phyloP scores from a whole-genome alignment of 2,113 vertebrate species.

The Syngnathus scovelli region DNA sequence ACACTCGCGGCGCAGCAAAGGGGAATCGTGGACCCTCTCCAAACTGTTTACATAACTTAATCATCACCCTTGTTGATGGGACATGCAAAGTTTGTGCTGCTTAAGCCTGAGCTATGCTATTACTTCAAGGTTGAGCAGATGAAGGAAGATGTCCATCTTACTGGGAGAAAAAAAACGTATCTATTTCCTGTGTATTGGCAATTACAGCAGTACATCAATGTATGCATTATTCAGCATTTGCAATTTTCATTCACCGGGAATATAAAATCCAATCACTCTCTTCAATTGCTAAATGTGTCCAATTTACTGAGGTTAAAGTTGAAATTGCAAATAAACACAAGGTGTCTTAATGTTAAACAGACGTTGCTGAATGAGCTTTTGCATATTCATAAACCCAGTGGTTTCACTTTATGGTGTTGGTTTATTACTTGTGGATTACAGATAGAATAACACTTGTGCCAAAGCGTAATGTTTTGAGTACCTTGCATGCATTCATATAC shows the following conservation, averaged over 20 bases:
- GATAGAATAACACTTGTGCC: conserved; percentile 37
- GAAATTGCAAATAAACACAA: conserved; percentile 41
- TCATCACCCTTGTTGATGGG: conserved; percentile 56
- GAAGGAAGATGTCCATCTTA: conserved; percentile 33
- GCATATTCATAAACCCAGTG: conserved; percentile 37
- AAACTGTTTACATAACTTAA: conserved; percentile 65
- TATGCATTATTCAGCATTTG: conserved; percentile 51
- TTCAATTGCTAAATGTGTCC: conserved; percentile 34
- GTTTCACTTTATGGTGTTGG: conserved; percentile 14
- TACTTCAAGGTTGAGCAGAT: conserved; percentile 26
- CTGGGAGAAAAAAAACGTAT: conserved; percentile 29
- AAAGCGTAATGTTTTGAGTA: conserved; percentile 37
- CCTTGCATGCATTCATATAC: conserved; percentile 30
- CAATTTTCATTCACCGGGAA: conserved; percentile 46
- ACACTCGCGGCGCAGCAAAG: conserved; percentile 31
- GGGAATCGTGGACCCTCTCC: conserved; percentile 44
- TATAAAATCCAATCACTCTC: conserved; percentile 56
- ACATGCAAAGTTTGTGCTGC: conserved; percentile 48
- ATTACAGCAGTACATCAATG: conserved; percentile 27
- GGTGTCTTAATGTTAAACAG: conserved; percentile 42
- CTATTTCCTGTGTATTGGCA: conserved; percentile 34
- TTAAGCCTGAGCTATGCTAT: conserved; percentile 29
- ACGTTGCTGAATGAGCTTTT: conserved; percentile 22
- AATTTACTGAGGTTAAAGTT: conserved; percentile 42
- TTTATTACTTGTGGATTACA: conserved; percentile 42